Evolutionary conservation across 1,140 invertebrate genomes (phyloP), one percentile per base, ranked within the genome.

Genomic region (Drosophila saltans): DNA sequence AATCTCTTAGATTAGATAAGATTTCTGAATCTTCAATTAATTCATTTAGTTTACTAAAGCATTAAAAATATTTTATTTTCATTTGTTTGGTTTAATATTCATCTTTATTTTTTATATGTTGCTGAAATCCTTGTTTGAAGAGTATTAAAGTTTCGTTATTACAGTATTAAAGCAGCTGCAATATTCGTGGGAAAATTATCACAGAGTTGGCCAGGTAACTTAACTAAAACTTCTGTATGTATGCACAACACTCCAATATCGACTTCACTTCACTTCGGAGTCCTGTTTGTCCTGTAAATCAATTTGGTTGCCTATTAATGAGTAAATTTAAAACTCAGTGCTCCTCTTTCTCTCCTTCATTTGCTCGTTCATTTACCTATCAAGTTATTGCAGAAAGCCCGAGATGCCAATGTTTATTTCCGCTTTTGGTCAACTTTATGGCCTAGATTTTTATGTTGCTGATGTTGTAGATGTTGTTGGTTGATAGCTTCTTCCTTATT

Each of bases 311-410:
- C 33, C 52, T 24, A 41, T 52, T 79, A 82, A 72, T 76, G 67
- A 83, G 76, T 57, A 16, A 56, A 43, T 68, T 28, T 33, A 69
- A 30, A 36, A 7, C 10, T n/a, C n/a, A 21, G 33, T 4, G 39
- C 56, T 61, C 61, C 64, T 68, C 80, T 64, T 83, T 80, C 39
- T 24, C 66, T 55, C 78, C 75, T 75, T 57, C 11, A 45, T 30
- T 62, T 43, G n/a, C 21, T 9, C 2, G 3, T 1, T 10, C 8
- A 52, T 52, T 24, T 9, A 26, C 3, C 45, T 26, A 52, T 24
- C 45, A 48, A 24, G 6, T 16, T 26, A 26, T 52, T 24, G 45
- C 2, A 26, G 7, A 26, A 3, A 26, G 3, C 2, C 2, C 33
- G 7, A 21, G 3, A 59, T 40, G 57, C 4, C 57, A 45, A 36